Percentiles rank a stretch among this genome's conserved stretches.
phyloP scores from a whole-genome alignment of 2,113 vertebrate genomes.

The Leptobrachium leishanense region DNA sequence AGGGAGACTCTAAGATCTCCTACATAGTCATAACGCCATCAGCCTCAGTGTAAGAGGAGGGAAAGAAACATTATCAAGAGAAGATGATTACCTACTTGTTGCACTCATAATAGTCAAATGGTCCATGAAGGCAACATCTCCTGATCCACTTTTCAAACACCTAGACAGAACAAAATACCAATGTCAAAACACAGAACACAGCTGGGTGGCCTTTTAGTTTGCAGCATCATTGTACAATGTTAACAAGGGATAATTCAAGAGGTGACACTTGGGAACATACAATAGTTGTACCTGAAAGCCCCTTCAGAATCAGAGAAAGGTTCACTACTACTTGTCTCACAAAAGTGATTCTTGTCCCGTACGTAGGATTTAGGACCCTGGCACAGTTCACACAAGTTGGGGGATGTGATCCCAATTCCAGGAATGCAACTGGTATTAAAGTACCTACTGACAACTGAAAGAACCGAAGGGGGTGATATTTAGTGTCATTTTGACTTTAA shows the following conservation, averaged over 20 bases:
- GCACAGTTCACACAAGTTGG: slow-evolving; percentile 75
- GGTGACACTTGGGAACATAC: no score
- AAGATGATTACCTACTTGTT: slow-evolving; percentile 64
- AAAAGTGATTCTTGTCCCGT: slow-evolving; percentile 79
- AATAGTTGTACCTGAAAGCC: slow-evolving; percentile 75
- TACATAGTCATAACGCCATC: no score
- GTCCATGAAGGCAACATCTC: slow-evolving; percentile 87
- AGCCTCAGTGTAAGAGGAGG: no score
- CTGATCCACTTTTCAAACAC: slow-evolving; percentile 74
- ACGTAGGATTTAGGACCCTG: slow-evolving; percentile 81
- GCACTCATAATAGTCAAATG: slow-evolving; percentile 73
- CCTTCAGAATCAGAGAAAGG: slow-evolving; percentile 84
- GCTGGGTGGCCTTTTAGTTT: no score
- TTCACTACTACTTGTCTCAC: slow-evolving; percentile 80
- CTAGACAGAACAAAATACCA: slow-evolving; percentile 57
- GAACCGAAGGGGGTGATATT: background rate
- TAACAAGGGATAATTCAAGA: no score
- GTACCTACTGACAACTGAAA: slow-evolving; percentile 73
- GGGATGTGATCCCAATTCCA: slow-evolving; percentile 70
- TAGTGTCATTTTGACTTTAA: no score
- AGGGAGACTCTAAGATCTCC: no score
- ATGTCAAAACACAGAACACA: no score
- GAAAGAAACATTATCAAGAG: no score
- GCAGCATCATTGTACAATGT: no score
- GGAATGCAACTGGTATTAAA: slow-evolving; percentile 86